These are phyloP conservation scores for Aurelia sp. DNA, from an alignment of 30 jellyfish, hydroid and myxozoan genomes.

Conservation along the genomic window DNA sequence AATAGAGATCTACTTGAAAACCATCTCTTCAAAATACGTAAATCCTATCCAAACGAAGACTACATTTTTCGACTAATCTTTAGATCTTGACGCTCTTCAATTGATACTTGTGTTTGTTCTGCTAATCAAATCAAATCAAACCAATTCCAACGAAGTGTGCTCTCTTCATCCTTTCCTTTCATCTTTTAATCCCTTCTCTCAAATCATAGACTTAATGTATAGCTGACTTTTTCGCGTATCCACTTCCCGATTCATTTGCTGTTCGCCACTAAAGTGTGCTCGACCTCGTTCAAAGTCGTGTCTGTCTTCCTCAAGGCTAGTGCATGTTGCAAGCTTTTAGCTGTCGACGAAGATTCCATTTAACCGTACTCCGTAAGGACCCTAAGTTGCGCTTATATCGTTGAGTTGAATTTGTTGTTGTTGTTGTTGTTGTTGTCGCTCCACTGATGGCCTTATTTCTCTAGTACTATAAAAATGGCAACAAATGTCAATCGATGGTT, in stretches of 20 bases:
- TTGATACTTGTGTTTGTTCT: constrained; percentile 59
- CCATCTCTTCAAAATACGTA: constrained; percentile 61
- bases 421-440: too few species aligned
- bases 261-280: not conserved
- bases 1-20: constrained; percentile 64
- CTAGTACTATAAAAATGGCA: too few species aligned
- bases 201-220: constrained; percentile 31
- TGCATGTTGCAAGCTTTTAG: too few species aligned
- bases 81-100: constrained; percentile 71
- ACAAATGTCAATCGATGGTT: too few species aligned
- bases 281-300: not conserved
- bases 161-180: constrained; percentile 23
- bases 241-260: too few species aligned
- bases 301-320: too few species aligned
- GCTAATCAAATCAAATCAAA: constrained; percentile 54
- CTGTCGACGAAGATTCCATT: too few species aligned
- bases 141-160: constrained; percentile 25
- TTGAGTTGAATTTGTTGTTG: too few species aligned
- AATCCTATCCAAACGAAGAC: constrained; percentile 58
- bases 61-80: constrained; percentile 60
- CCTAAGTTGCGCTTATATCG: too few species aligned
- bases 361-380: too few species aligned
- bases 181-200: constrained; percentile 31
- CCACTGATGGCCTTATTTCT: too few species aligned
- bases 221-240: constrained; percentile 16